These are phyloP conservation scores for Ascaphus truei DNA, from an alignment of 2,113 vertebrate species.

Conservation along the genomic window DNA sequence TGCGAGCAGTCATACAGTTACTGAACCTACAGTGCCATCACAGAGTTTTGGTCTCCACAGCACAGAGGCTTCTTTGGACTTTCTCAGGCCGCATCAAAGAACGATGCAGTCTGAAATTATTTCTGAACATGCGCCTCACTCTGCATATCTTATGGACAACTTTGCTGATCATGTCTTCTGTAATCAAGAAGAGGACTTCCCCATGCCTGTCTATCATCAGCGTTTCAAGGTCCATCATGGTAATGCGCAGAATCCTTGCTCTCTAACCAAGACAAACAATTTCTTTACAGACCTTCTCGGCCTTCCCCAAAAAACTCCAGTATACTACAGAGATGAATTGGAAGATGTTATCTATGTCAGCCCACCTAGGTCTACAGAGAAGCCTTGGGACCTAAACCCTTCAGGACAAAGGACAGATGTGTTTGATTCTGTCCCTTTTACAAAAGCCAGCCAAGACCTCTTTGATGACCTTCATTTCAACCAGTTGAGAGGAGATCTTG, in stretches of 20 bases:
- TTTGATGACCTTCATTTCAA: slow-evolving; percentile 37
- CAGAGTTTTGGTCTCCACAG: neutral
- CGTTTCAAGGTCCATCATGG: slow-evolving; percentile 8
- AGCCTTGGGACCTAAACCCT: slow-evolving; percentile 31
- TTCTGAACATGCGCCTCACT: neutral
- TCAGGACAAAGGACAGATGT: slow-evolving; percentile 23
- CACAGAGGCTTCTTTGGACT: neutral
- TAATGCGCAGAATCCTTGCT: neutral
- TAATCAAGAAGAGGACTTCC: neutral
- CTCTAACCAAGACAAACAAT: neutral
- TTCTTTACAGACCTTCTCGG: slow-evolving; percentile 24
- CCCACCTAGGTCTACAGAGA: slow-evolving; percentile 31
- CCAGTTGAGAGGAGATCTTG: slow-evolving; percentile 37
- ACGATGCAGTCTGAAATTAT: neutral
- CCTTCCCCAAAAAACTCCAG: slow-evolving; percentile 13
- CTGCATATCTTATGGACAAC: neutral
- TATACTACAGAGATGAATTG: slow-evolving; percentile 27
- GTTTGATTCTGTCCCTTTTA: slow-evolving; percentile 7
- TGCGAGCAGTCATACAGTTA: neutral
- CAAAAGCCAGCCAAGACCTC: slow-evolving; percentile 37
- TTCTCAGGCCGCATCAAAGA: neutral
- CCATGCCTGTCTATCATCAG: neutral
- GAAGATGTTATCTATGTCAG: slow-evolving; percentile 5
- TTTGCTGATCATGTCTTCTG: neutral
- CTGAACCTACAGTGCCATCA: neutral